Conservation (phyloP, 2,888 invertebrate genomes). For the Aphidoletes aphidimyza region DNA sequence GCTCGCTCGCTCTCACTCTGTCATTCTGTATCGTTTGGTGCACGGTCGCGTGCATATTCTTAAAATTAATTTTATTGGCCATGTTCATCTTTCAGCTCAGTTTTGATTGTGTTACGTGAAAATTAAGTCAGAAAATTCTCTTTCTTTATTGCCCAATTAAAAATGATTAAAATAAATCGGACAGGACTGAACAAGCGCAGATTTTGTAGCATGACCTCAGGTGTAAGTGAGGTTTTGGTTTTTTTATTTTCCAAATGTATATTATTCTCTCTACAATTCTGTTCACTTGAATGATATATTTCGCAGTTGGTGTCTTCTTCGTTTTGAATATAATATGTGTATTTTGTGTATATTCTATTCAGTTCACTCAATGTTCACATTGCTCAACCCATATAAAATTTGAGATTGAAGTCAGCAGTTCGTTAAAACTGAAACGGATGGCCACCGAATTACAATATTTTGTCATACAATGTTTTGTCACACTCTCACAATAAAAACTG, state of each 20-base stretch:
- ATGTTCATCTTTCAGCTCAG: background rate
- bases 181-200: background rate
- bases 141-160: conserved; percentile 30
- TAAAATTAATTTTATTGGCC: conserved; percentile 41
- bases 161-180: background rate
- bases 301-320: too few species aligned
- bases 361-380: too few species aligned
- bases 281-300: background rate
- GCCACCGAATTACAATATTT: too few species aligned
- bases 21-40: too few species aligned
- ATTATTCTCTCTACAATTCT: background rate
- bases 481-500: too few species aligned
- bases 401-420: too few species aligned
- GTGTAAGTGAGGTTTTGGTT: background rate
- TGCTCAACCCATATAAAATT: too few species aligned
- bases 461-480: too few species aligned
- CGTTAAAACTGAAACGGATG: too few species aligned
- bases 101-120: conserved; percentile 28
- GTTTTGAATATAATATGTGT: too few species aligned
- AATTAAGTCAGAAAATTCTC: conserved; percentile 44
- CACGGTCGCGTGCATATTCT: conserved; percentile 16
- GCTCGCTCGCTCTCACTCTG: background rate
- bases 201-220: background rate
- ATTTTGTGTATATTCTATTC: too few species aligned
- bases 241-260: background rate